Evolutionary conservation across 2,797 vertebrate genomes (phyloP), one percentile per base, ranked within the genome.

Genomic region (Strix occidentalis): DNA sequence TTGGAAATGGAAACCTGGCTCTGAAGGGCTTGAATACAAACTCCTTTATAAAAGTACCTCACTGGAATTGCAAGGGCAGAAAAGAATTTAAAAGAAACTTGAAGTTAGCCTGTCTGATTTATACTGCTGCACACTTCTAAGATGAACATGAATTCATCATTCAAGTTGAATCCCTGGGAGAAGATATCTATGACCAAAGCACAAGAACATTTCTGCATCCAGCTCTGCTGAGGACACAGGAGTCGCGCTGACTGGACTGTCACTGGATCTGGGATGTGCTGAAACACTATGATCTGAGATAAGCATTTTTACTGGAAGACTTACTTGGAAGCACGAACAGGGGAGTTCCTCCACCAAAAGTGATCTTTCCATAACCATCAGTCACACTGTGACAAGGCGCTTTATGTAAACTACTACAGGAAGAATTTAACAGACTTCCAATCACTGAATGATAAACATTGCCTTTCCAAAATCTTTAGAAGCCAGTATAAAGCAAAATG

Each of bases 321-420:
- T 98, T 97, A 98, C 97, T 96, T 96, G 97, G 93, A 89, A 95
- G 53, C 76, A 97, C 85, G 25, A 58, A 48, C 41, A 98, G 75
- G 74, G 3, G 74, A 88, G 97, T 98, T 77, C 97, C 96, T 84
- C n/a, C 85, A 45, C 87, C 96, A 58, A 97, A 50, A 83, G 58
- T 80, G 54, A 96, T 2, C 5, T 58, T 95, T 23, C 18, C 21
- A 28, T 18, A 70, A 20, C 4, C 35, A 10, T 0, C 5, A 37
- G 15, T 53, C 85, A 72, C 97, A 97, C 95, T 6, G 79, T 94
- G 95, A 88, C 19, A 94, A 72, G 13, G 65, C 2, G 3, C 89
- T 96, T 83, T 96, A 66, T 51, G 50, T 77, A 96, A 98, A 97
- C 68, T 51, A 1, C 37, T 50, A 66, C 43, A 43, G 53, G 39